Conservation (phyloP, 1,140 invertebrate species). For the Patella vulgata region DNA sequence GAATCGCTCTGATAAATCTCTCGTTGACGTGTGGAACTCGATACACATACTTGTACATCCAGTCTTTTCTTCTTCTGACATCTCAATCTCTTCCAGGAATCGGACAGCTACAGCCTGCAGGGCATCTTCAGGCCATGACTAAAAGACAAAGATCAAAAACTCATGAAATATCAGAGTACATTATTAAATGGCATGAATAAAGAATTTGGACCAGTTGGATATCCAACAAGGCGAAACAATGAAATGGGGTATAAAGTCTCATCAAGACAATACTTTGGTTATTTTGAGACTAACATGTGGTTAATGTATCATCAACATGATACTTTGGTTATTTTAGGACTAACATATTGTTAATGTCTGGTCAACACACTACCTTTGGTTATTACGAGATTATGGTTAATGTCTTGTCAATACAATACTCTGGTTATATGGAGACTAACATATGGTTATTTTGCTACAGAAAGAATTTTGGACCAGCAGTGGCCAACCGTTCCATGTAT, state of each 20-base stretch:
- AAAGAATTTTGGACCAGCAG: no score
- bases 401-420: no score
- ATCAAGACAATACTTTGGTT: no score
- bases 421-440: no score
- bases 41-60: conserved; percentile 76
- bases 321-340: no score
- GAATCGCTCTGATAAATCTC: conserved; percentile 71
- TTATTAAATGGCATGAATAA: not conserved
- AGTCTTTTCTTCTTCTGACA: conserved; percentile 76
- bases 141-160: conserved; percentile 6
- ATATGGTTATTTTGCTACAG: no score
- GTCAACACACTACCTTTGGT: no score
- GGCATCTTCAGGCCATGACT: conserved; percentile 70
- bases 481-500: no score
- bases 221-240: not conserved
- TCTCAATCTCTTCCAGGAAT: conserved; percentile 79
- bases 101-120: conserved; percentile 86
- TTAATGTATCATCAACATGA: no score
- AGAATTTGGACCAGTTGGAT: not conserved
- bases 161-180: not conserved
- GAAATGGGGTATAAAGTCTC: not conserved
- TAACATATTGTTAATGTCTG: no score
- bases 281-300: no score
- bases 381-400: no score
- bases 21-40: conserved; percentile 84